Evolutionary conservation across 2,888 invertebrate species (phyloP).

Genomic region (Stenodema calcarata): DNA sequence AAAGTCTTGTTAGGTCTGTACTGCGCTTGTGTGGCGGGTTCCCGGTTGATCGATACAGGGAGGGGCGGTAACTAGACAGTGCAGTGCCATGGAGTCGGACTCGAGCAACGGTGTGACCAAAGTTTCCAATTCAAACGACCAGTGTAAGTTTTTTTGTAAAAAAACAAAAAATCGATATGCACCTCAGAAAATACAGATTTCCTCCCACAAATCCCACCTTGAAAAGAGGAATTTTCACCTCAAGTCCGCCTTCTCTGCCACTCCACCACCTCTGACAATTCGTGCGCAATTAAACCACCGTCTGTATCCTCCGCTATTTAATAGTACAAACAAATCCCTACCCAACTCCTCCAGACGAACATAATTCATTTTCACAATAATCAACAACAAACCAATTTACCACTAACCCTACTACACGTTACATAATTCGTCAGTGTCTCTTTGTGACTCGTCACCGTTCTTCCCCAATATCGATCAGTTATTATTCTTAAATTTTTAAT

Average conservation of each 20-base stretch:
- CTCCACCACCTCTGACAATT: not conserved
- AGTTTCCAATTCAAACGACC: slow-evolving; percentile 39
- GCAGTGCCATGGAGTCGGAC: slow-evolving; percentile 49
- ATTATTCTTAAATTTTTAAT: slow-evolving; percentile 29
- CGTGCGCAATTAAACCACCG: not conserved
- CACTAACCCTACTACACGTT: not conserved
- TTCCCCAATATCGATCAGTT: slow-evolving; percentile 25
- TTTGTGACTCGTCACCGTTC: not conserved
- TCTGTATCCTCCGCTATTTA: not conserved
- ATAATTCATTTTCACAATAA: not conserved
- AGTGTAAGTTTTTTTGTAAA: slow-evolving; percentile 34
- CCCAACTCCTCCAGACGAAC: not conserved
- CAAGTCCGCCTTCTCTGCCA: not conserved
- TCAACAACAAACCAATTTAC: not conserved
- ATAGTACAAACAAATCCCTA: not conserved
- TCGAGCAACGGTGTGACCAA: slow-evolving; percentile 48
- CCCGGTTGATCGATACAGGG: slow-evolving; percentile 38
- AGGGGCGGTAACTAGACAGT: slow-evolving; percentile 25
- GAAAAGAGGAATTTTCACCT: not conserved
- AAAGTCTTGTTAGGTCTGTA: not conserved
- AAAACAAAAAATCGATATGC: not conserved
- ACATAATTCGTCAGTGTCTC: not conserved
- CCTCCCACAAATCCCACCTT: not conserved
- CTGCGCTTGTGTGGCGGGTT: slow-evolving; percentile 25
- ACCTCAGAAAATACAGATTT: not conserved